Percentiles rank a stretch among this genome's conserved stretches.
Evolutionary conservation across 2,113 vertebrate species (phyloP).

Genomic region (Lepus americanus): DNA sequence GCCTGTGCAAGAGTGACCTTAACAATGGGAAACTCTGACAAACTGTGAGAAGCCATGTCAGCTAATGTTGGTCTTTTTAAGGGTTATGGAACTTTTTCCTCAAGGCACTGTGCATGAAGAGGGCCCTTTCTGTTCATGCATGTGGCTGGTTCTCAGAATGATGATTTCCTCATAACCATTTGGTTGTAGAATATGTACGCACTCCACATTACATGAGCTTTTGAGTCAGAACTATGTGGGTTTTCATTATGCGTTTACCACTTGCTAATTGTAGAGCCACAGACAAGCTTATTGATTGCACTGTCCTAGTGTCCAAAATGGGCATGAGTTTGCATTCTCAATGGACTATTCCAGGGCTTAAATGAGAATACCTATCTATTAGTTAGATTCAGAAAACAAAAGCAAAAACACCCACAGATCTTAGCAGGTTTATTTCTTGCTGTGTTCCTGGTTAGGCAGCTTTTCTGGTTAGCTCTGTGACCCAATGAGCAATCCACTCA

Average conservation of each 20-base stretch:
- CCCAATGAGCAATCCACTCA: background rate
- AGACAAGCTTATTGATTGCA: background rate
- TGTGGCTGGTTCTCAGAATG: background rate
- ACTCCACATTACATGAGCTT: background rate
- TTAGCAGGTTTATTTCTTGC: background rate
- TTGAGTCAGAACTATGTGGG: slow-evolving; percentile 5
- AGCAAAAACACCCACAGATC: background rate
- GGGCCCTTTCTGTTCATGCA: background rate
- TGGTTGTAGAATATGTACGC: background rate
- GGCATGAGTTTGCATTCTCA: background rate
- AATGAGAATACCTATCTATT: background rate
- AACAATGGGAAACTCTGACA: background rate
- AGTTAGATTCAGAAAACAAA: background rate
- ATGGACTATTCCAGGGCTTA: background rate
- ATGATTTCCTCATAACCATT: background rate
- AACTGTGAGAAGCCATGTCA: background rate
- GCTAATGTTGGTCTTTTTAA: background rate
- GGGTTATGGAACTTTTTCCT: background rate
- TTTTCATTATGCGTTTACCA: background rate
- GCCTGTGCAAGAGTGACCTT: background rate
- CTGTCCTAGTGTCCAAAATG: slow-evolving; percentile 1
- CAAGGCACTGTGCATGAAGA: background rate
- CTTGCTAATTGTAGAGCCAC: background rate
- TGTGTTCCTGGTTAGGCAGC: background rate
- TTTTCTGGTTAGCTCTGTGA: background rate